Evolutionary conservation across 2,888 invertebrate species (phyloP).

Genomic region (Cyaniris semiargus): DNA sequence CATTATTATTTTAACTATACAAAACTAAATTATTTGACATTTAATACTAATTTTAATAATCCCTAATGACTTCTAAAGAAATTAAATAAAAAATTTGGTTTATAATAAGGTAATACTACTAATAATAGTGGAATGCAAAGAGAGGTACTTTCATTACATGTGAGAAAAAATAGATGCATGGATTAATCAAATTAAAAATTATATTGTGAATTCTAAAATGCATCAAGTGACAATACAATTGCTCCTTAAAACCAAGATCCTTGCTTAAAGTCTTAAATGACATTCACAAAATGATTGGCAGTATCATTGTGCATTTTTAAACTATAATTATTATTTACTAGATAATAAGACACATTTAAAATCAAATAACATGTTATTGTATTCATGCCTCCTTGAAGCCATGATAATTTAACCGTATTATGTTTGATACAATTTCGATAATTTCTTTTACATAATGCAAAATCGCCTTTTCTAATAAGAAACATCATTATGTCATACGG

Average conservation of each 20-base stretch:
- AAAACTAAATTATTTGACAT: constrained; percentile 12
- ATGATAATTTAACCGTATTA: constrained; percentile 30
- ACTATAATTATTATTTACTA: neutral
- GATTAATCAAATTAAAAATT: constrained; percentile 31
- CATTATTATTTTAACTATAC: constrained; percentile 23
- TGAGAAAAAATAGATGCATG: constrained; percentile 47
- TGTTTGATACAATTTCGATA: neutral
- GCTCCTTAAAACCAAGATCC: neutral
- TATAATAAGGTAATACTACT: constrained; percentile 58
- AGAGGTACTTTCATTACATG: constrained; percentile 70
- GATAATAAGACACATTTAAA: neutral
- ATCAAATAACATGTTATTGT: neutral
- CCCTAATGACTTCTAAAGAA: constrained; percentile 71
- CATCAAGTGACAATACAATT: neutral
- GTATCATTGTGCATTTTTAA: neutral
- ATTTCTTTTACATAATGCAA: neutral
- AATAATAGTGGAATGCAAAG: constrained; percentile 66
- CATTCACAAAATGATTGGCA: neutral
- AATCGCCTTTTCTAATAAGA: neutral
- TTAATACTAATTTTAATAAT: constrained; percentile 43
- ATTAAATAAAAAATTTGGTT: constrained; percentile 65
- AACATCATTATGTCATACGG: constrained; percentile 38
- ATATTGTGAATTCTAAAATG: neutral
- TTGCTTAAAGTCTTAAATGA: neutral
- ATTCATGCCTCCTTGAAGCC: neutral